Evolutionary conservation across 2,113 vertebrate species (phyloP).

Genomic region (Hipposideros armiger): DNA sequence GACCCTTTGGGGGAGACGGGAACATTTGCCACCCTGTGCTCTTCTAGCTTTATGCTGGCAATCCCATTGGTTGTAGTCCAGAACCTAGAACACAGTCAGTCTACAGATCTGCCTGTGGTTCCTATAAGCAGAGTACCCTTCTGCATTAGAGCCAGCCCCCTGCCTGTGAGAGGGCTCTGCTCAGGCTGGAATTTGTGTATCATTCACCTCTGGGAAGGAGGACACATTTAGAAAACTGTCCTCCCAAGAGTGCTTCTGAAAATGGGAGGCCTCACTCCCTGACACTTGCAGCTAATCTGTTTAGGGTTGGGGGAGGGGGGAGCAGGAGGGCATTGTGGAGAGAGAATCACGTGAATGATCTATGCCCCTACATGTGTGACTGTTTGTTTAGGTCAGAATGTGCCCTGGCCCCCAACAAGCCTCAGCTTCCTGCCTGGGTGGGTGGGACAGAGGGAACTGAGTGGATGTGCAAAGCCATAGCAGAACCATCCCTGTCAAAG

Average conservation of each 20-base stretch:
- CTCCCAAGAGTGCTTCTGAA: slow-evolving; percentile 44
- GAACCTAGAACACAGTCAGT: not conserved
- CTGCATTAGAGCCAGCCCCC: slow-evolving; percentile 16
- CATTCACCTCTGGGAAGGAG: slow-evolving; percentile 30
- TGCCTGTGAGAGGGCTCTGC: slow-evolving; percentile 2
- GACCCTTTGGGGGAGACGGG: not conserved
- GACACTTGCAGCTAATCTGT: not conserved
- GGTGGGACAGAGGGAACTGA: not conserved
- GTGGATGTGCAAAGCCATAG: not conserved
- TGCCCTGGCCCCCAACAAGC: not conserved
- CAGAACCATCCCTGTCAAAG: not conserved
- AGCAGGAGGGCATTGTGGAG: not conserved
- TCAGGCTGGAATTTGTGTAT: not conserved
- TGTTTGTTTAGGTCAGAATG: slow-evolving; percentile 4
- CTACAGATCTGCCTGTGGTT: not conserved
- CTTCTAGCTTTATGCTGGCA: not conserved
- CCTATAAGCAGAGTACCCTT: not conserved
- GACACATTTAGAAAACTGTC: not conserved
- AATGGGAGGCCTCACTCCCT: not conserved
- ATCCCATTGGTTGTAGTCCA: not conserved
- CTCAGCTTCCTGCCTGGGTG: not conserved
- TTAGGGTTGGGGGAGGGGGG: not conserved
- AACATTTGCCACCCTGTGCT: not conserved
- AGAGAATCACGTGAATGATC: not conserved
- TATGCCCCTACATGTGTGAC: not conserved